A percentile compares a stretch with the other conserved stretches of the same genome.
phyloP scores from a whole-genome alignment of 1,140 invertebrate species.

The Heliconius himera region DNA sequence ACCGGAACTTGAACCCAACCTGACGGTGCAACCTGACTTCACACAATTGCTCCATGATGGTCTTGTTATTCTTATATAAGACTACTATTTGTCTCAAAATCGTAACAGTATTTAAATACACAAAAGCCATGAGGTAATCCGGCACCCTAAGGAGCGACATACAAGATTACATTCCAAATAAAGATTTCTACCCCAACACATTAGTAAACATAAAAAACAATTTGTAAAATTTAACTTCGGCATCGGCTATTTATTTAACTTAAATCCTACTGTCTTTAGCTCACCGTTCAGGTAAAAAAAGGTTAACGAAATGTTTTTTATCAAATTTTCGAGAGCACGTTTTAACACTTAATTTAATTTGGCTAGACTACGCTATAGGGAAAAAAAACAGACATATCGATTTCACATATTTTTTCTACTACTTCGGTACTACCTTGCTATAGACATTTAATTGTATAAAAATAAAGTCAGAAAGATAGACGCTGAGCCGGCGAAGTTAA shows the following conservation, averaged over 20 bases:
- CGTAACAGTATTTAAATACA: not conserved
- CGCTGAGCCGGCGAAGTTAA: too few species aligned
- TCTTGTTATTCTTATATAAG: not conserved
- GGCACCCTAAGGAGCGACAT: conserved; percentile 15
- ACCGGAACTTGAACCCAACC: too few species aligned
- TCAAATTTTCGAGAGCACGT: conserved; percentile 35
- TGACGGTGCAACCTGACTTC: not conserved
- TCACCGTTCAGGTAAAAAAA: conserved; percentile 65
- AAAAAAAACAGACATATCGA: too few species aligned
- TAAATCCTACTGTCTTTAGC: conserved; percentile 60
- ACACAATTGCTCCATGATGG: not conserved
- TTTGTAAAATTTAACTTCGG: conserved; percentile 53
- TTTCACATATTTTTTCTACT: too few species aligned
- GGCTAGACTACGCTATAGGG: too few species aligned
- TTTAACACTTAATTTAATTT: too few species aligned
- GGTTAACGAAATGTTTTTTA: conserved; percentile 42
- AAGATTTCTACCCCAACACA: conserved; percentile 44
- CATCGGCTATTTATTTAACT: conserved; percentile 71
- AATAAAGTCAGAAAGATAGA: too few species aligned
- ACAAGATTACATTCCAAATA: conserved; percentile 30
- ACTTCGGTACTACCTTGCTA: too few species aligned
- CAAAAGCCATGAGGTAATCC: not conserved
- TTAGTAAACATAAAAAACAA: conserved; percentile 61
- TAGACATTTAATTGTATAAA: too few species aligned
- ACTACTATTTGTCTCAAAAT: not conserved